Evolutionary conservation across 2,113 vertebrate genomes (phyloP).

Genomic region (Chitala chitala): DNA sequence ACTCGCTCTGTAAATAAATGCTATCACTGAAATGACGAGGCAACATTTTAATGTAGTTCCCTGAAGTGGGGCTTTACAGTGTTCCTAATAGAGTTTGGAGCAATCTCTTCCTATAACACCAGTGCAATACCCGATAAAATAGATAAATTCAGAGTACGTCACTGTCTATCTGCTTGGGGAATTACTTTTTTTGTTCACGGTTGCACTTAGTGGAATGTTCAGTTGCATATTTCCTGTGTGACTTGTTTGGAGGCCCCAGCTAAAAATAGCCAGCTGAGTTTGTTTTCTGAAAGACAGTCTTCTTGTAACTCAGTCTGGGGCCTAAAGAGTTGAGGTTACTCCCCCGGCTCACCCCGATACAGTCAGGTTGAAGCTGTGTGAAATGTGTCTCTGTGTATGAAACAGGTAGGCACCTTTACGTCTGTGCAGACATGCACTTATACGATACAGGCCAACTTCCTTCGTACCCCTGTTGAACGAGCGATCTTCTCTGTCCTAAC

Average conservation of each 20-base stretch:
- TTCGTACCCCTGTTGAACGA: no score
- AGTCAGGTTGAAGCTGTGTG: no score
- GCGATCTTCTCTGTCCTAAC: no score
- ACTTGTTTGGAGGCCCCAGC: neutral
- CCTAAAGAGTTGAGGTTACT: neutral
- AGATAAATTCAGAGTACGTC: neutral
- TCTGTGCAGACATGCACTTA: no score
- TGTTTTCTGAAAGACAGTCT: neutral
- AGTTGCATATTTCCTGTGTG: conserved; percentile 1
- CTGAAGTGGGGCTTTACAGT: no score
- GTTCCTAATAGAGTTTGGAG: neutral
- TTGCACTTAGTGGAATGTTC: neutral
- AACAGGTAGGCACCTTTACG: no score
- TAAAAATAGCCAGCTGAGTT: conserved; percentile 22
- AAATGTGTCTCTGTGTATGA: no score
- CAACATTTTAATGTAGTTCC: neutral
- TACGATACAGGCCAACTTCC: no score
- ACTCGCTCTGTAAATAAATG: no score
- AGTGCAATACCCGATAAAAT: neutral
- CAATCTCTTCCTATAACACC: neutral
- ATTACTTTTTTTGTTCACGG: neutral
- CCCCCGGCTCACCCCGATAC: no score
- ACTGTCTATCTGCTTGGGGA: neutral
- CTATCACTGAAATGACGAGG: neutral
- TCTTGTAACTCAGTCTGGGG: neutral